Evolutionary conservation across 2,113 vertebrate species (phyloP), one percentile per base, ranked within the genome.

Genomic region (Lucifuga dentata): DNA sequence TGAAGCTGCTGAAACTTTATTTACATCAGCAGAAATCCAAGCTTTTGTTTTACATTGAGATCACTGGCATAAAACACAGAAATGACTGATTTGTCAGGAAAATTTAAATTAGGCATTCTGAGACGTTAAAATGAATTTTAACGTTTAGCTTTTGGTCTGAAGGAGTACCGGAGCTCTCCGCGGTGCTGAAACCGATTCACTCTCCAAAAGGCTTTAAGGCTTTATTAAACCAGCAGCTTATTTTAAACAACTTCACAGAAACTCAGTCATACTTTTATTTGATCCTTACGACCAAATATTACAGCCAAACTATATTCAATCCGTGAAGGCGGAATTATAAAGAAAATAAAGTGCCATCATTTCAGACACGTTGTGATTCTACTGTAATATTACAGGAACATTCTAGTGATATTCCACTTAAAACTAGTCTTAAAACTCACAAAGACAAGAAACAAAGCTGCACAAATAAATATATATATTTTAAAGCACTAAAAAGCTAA

Each of bases 101-200:
- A n/a, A n/a, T n/a, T n/a, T n/a, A n/a, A n/a, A n/a, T n/a, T n/a
- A n/a, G n/a, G n/a, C n/a, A n/a, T n/a, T n/a, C n/a, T n/a, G n/a
- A n/a, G n/a, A n/a, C n/a, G n/a, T n/a, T n/a, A n/a, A 29, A 29
- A 7, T 29, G 26, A 7, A 29, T 7, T 5, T 29, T 29, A 32
- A 20, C 8, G 11, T 56, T 3, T n/a, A 15, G 0, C 39, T 21
- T 39, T 5, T 53, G 49, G 19, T 24, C 33, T 23, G 11, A 3
- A 17, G 21, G 38, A 8, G 15, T 38, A 8, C 10, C 40, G 82
- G 80, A 85, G 78, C 85, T 89, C 68, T 86, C 87, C 87, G 23
- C 16, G 86, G 89, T 90, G 61, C 87, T 88, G 84, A 83, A 78
- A 44, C 2, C 0, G 10, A 5, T 4, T 13, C 48, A 2, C 2